Evolutionary conservation across 2,797 vertebrate species (phyloP).

Genomic region (Poeciliopsis infans): DNA sequence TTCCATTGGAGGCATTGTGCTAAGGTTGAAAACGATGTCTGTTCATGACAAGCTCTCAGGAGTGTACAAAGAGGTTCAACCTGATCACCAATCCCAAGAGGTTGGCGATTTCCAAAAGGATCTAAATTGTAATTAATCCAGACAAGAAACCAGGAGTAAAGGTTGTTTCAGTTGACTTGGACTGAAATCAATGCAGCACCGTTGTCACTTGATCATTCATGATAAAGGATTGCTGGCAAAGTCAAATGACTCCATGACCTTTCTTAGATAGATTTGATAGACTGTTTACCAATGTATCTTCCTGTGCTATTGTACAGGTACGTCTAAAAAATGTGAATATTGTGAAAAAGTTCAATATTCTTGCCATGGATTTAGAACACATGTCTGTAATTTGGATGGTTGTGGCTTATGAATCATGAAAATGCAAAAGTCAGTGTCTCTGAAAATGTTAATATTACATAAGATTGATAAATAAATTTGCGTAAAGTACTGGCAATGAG

Average conservation of each 20-base stretch:
- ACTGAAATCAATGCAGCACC: background rate
- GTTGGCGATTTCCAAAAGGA: background rate
- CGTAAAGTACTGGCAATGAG: no score
- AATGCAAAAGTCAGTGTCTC: background rate
- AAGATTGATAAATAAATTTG: background rate
- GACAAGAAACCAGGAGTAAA: background rate
- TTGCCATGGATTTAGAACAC: background rate
- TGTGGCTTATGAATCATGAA: background rate
- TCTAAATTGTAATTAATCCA: background rate
- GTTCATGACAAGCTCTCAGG: background rate
- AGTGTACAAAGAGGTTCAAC: background rate
- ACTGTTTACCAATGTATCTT: background rate
- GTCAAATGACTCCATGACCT: background rate
- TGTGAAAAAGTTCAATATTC: background rate
- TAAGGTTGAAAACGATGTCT: background rate
- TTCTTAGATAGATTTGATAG: background rate
- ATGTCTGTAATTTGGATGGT: background rate
- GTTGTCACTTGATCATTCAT: background rate
- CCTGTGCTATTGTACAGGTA: background rate
- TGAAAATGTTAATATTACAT: background rate
- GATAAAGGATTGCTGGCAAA: background rate
- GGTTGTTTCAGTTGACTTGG: constrained; percentile 3
- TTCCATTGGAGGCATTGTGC: background rate
- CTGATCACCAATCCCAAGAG: background rate
- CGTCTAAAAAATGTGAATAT: background rate